These are phyloP conservation scores for Callocephalon fimbriatum DNA, from an alignment of 2,113 vertebrate genomes.

Conservation along the genomic window DNA sequence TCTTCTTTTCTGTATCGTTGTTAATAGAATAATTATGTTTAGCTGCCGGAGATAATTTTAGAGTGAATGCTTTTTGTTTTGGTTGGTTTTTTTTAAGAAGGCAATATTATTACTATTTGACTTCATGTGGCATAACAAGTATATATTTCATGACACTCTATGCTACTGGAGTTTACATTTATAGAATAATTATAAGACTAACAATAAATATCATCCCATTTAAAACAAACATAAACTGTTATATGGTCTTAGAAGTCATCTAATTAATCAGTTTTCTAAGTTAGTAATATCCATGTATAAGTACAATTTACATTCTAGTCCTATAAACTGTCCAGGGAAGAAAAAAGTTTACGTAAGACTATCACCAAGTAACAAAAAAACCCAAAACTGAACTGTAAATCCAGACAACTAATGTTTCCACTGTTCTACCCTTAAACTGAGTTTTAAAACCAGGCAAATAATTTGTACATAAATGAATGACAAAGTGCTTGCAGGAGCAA, in stretches of 20 bases:
- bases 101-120: not conserved
- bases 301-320: not conserved
- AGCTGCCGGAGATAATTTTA: not conserved
- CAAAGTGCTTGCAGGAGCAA: not conserved
- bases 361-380: not conserved
- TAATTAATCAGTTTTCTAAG: not conserved
- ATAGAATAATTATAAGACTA: not conserved
- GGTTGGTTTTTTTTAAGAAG: not conserved
- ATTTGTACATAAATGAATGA: not conserved
- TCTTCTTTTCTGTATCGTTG: not conserved
- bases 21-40: constrained; percentile 23
- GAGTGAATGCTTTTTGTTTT: not conserved
- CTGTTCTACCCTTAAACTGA: not conserved
- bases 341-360: not conserved
- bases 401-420: not conserved
- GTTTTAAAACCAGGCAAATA: not conserved
- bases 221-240: not conserved
- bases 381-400: not conserved
- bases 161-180: not conserved
- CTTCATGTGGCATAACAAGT: not conserved
- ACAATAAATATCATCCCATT: not conserved
- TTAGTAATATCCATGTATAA: not conserved
- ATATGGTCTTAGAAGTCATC: not conserved
- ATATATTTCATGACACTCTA: not conserved
- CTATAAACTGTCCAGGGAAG: not conserved